Percentiles rank a stretch among this genome's conserved stretches.
Evolutionary conservation across 1,140 invertebrate genomes (phyloP).

Genomic region (Chironomus striatipennis): DNA sequence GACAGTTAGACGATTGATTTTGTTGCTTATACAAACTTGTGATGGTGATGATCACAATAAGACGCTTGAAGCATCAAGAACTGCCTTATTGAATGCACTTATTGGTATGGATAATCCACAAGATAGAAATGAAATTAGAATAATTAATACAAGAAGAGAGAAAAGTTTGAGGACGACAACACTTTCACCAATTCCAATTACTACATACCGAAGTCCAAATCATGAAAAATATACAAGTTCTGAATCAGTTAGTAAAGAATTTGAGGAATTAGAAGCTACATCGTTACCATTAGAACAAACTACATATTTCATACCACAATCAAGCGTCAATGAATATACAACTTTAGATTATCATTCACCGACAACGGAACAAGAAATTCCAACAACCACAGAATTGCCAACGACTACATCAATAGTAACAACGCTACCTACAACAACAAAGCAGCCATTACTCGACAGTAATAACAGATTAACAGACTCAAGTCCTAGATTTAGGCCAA

Average conservation of each 20-base stretch:
- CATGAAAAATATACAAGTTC: constrained; percentile 27
- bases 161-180: constrained; percentile 28
- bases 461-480: constrained; percentile 2
- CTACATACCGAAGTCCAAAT: constrained; percentile 29
- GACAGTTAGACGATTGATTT: constrained; percentile 60
- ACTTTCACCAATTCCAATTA: constrained; percentile 31
- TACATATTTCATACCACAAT: not conserved
- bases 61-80: constrained; percentile 52
- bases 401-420: not conserved
- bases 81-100: constrained; percentile 54
- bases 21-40: constrained; percentile 66
- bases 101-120: constrained; percentile 41
- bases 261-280: not conserved
- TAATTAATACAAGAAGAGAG: constrained; percentile 39
- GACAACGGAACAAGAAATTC: not conserved
- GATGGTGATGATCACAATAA: constrained; percentile 57
- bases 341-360: not conserved
- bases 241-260: not conserved
- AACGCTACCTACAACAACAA: not conserved
- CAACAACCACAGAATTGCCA: constrained; percentile 11
- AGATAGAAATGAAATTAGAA: constrained; percentile 41
- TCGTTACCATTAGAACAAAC: not conserved
- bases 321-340: constrained; percentile 6
- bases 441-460: not conserved
- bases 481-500: constrained; percentile 4